phyloP scores from a whole-genome alignment of 2,797 vertebrate genomes.

The Danio jaintianensis region DNA sequence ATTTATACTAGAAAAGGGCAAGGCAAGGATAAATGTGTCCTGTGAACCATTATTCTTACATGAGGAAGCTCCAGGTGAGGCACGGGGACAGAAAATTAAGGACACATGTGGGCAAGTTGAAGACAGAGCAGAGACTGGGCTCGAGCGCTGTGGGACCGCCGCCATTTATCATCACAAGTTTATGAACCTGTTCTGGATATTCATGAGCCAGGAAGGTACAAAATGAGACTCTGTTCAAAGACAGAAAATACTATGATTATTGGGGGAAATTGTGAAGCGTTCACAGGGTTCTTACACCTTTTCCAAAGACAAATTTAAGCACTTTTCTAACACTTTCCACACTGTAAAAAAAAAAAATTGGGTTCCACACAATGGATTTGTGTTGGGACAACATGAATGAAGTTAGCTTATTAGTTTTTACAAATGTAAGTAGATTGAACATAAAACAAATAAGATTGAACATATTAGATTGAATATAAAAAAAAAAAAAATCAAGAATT shows the following conservation, averaged over 20 bases:
- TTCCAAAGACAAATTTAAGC: no score
- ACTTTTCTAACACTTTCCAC: no score
- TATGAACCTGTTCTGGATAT: constrained; percentile 94
- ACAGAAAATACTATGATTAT: not conserved
- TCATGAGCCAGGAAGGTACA: constrained; percentile 97
- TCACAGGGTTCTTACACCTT: no score
- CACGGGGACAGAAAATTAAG: constrained; percentile 92
- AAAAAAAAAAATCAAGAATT: no score
- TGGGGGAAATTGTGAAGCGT: no score
- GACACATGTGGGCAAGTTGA: constrained; percentile 93
- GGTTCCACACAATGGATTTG: no score
- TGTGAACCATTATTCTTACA: constrained; percentile 76
- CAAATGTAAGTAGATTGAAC: no score
- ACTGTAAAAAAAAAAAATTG: no score
- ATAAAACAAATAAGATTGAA: no score
- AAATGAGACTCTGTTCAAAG: constrained; percentile 87
- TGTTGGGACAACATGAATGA: no score
- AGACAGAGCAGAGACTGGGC: constrained; percentile 95
- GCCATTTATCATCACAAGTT: constrained; percentile 98
- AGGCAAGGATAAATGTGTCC: not conserved
- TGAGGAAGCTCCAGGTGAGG: constrained; percentile 96
- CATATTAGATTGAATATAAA: no score
- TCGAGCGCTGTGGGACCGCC: constrained; percentile 96
- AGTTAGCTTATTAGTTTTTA: no score
- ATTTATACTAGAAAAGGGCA: not conserved